Base-by-base conservation (phyloP, 2,888 invertebrate species). In the Sicus ferrugineus region DNA sequence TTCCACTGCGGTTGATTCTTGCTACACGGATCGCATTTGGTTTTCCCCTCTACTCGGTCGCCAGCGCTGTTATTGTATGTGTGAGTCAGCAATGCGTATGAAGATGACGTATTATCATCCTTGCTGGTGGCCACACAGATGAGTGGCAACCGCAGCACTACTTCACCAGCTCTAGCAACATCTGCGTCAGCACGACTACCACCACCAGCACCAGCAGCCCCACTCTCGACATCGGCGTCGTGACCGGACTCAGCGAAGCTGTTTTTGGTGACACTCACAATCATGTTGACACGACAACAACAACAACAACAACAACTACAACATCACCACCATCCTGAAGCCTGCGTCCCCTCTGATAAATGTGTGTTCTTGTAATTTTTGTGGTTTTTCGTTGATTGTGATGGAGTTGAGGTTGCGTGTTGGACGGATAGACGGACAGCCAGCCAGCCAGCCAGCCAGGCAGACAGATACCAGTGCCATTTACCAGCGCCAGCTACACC, bases 71-170 rank as follows among this genome's bases (percentile, higher is more conserved):
- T 46, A 9, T 3, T 28, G 26, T 62, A 46, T 46, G 42, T 58
- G 66, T 58, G 56, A 4, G 9, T 16, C 11, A n/a, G n/a, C n/a
- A n/a, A n/a, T n/a, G n/a, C 21, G 42, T 64, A 31, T 58, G 52
- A 50, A 52, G 52, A 65, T 65, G 69, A 69, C 69, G 61, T 50
- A 69, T 69, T 69, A 65, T 69, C 69, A 69, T 59, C 65, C 69
- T 65, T 69, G 69, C 65, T 69, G 65, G 65, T 59, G 50, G 69
- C 65, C 69, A 65, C 54, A 64, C 21, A 61, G 62, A 68, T 54
- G 50, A 61, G 52, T 52, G 31, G 19, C 61, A 62, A 62, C 62
- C 61, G 50, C 62, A 42, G n/a, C 19, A 59, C 23, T 42, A 28
- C 21, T 19, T n/a, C 50, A 23, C 31, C 52, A 52, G 52, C 26